phyloP scores from a whole-genome alignment of 2,888 invertebrate genomes.

The Maniola hyperantus region DNA sequence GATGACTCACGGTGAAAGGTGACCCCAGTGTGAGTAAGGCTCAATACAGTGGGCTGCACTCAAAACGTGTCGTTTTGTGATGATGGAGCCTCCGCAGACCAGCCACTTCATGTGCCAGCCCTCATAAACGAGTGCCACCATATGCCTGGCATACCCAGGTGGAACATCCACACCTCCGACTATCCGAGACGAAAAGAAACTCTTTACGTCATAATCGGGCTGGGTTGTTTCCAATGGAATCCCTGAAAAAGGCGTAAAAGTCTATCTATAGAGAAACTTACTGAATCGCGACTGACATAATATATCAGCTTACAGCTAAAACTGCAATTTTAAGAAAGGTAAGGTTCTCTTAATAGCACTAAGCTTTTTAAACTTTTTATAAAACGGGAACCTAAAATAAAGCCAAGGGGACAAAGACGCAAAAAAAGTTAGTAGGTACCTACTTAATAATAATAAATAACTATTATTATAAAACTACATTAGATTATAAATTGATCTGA shows the following conservation, averaged over 20 bases:
- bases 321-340: too few species aligned
- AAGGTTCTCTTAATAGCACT: too few species aligned
- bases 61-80: constrained; percentile 14
- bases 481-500: too few species aligned
- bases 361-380: too few species aligned
- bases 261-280: too few species aligned
- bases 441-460: too few species aligned
- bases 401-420: too few species aligned
- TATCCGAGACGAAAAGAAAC: constrained; percentile 35
- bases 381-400: too few species aligned
- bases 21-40: constrained; percentile 37
- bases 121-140: constrained; percentile 14
- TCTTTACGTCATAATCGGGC: constrained; percentile 12
- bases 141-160: constrained; percentile 41
- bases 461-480: too few species aligned
- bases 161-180: constrained; percentile 51
- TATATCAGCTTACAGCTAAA: too few species aligned
- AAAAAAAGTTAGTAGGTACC: too few species aligned
- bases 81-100: constrained; percentile 27
- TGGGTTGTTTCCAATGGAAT: constrained; percentile 17
- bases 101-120: constrained; percentile 3
- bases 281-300: too few species aligned
- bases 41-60: constrained; percentile 55
- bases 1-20: constrained; percentile 39
- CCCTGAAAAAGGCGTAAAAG: constrained; percentile 24